These are phyloP conservation scores for Caenorhabditis remanei DNA, from an alignment of 1,140 invertebrate genomes.

Conservation along the genomic window DNA sequence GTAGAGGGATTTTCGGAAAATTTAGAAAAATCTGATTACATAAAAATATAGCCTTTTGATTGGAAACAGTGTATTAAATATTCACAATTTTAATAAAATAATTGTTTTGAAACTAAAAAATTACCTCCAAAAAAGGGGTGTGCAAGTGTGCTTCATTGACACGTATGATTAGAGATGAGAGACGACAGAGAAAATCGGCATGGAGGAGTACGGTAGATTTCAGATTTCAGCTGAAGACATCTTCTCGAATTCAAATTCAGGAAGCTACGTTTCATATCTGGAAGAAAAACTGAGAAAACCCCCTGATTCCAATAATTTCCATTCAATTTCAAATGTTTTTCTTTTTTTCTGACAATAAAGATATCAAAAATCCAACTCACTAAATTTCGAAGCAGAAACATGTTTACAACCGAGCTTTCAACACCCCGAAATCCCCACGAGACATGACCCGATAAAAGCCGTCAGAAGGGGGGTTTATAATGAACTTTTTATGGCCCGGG, in stretches of 20 bases:
- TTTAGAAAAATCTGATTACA: too few relatives aligned
- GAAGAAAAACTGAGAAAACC: too few relatives aligned
- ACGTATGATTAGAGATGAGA: not conserved
- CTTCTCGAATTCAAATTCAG: too few relatives aligned
- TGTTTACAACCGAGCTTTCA: conserved; percentile 47
- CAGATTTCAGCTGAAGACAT: too few relatives aligned
- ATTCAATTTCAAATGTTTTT: not conserved
- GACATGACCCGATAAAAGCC: conserved; percentile 50
- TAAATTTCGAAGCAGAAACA: conserved; percentile 13
- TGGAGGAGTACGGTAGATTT: too few relatives aligned
- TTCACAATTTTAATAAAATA: too few relatives aligned
- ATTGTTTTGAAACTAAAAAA: too few relatives aligned
- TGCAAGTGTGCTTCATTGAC: not conserved
- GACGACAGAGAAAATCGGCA: not conserved
- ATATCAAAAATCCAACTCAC: conserved; percentile 25
- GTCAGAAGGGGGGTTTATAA: conserved; percentile 31
- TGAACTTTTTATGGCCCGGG: conserved; percentile 49
- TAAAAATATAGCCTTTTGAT: too few relatives aligned
- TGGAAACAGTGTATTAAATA: too few relatives aligned
- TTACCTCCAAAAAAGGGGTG: not conserved
- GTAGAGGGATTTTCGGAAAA: not conserved
- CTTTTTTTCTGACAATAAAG: not conserved
- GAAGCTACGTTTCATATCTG: too few relatives aligned
- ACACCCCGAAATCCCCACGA: conserved; percentile 38
- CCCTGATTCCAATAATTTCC: too few relatives aligned